phyloP scores from a whole-genome alignment of 2,797 vertebrate genomes.

The Enteromius radiatus region DNA sequence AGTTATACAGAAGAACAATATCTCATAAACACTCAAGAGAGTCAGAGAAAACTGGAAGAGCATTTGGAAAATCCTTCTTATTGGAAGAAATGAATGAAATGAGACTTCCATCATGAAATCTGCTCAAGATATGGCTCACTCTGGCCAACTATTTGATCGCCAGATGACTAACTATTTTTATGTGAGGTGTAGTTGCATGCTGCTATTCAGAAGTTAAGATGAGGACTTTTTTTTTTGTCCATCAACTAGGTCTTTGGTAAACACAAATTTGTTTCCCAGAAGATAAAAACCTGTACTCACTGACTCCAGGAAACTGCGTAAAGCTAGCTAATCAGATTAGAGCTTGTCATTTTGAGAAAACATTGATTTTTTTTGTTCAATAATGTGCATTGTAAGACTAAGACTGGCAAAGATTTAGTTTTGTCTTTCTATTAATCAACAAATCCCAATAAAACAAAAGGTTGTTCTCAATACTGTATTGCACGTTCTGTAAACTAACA shows the following conservation, averaged over 20 bases:
- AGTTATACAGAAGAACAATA: neutral
- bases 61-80: conserved; percentile 13
- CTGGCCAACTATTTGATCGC: neutral
- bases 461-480: conserved; percentile 6
- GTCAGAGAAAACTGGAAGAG: conserved; percentile 9
- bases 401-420: neutral
- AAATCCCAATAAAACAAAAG: neutral
- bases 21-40: conserved; percentile 1
- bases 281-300: conserved; percentile 2
- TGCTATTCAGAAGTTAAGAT: neutral
- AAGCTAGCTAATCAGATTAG: neutral
- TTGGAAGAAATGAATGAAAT: neutral
- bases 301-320: neutral
- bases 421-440: conserved; percentile 13
- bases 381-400: neutral
- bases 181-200: neutral
- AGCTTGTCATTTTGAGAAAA: neutral
- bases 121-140: conserved; percentile 3
- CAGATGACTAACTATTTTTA: neutral
- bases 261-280: neutral
- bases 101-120: neutral
- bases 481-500: neutral
- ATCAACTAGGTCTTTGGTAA: neutral
- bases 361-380: neutral
- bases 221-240: neutral